Conservation (phyloP, 1,140 invertebrate species). For the Elysia chlorotica region DNA sequence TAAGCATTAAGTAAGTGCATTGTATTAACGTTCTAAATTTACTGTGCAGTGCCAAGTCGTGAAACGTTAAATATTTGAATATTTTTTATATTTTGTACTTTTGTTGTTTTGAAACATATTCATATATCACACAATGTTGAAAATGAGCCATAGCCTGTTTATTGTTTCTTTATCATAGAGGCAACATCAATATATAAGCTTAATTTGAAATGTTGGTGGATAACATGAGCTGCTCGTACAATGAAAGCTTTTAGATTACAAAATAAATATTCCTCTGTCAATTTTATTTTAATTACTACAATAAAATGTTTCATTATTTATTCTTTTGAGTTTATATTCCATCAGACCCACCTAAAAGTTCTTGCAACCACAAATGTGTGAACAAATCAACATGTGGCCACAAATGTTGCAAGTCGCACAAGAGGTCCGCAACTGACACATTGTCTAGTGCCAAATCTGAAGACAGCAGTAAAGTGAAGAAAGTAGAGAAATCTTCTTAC, state of each 20-base stretch:
- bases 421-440: not conserved
- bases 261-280: not conserved
- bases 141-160: not conserved
- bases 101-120: not conserved
- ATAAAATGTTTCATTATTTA: too few species aligned
- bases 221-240: not conserved
- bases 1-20: not conserved
- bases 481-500: too few species aligned
- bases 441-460: too few species aligned
- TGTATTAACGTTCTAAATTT: not conserved
- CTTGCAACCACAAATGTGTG: constrained; percentile 10
- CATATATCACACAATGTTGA: not conserved
- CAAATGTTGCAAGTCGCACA: constrained; percentile 10
- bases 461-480: too few species aligned
- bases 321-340: too few species aligned
- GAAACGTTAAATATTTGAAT: not conserved
- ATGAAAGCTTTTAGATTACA: not conserved
- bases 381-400: constrained; percentile 12
- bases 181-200: too few species aligned
- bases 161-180: too few species aligned
- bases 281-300: not conserved
- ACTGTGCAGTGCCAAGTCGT: not conserved
- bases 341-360: not conserved
- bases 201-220: too few species aligned
- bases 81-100: not conserved